Evolutionary conservation across 64 coral and sea anemone genomes (phyloP).

Genomic region (Montipora foliosa): DNA sequence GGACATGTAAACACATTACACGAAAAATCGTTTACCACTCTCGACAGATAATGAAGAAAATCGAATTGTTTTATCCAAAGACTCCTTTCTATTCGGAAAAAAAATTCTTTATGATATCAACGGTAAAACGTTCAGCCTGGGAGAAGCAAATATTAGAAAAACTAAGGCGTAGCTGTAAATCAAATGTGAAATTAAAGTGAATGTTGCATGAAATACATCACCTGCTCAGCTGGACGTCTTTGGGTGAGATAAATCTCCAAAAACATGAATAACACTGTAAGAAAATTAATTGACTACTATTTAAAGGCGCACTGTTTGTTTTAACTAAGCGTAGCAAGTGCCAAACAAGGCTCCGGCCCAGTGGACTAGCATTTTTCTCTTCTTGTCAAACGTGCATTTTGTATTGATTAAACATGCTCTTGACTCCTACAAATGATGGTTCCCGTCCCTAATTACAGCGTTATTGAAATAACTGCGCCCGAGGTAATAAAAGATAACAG

Average conservation of each 20-base stretch:
- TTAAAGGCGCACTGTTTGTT: neutral
- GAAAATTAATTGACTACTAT: neutral
- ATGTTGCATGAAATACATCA: slow-evolving; percentile 11
- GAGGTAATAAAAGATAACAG: slow-evolving; percentile 28
- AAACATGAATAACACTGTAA: neutral
- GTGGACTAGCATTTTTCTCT: neutral
- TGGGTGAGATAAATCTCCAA: neutral
- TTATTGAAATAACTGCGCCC: slow-evolving; percentile 38
- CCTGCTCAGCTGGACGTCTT: neutral
- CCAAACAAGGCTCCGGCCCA: neutral
- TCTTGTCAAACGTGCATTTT: neutral
- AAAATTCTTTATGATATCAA: neutral
- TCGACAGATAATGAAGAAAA: neutral
- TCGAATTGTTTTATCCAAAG: neutral
- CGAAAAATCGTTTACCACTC: neutral
- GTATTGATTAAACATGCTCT: slow-evolving; percentile 14
- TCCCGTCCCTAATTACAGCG: neutral
- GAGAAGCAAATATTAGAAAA: neutral
- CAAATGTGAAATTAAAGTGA: neutral
- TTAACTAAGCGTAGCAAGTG: neutral
- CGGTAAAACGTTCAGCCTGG: neutral
- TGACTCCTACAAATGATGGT: slow-evolving; percentile 2
- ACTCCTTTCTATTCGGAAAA: neutral
- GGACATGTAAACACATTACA: neutral
- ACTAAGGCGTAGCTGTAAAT: neutral